These are phyloP conservation scores for Lasioglossum calceatum DNA, from an alignment of 2,888 invertebrate species.

Conservation along the genomic window DNA sequence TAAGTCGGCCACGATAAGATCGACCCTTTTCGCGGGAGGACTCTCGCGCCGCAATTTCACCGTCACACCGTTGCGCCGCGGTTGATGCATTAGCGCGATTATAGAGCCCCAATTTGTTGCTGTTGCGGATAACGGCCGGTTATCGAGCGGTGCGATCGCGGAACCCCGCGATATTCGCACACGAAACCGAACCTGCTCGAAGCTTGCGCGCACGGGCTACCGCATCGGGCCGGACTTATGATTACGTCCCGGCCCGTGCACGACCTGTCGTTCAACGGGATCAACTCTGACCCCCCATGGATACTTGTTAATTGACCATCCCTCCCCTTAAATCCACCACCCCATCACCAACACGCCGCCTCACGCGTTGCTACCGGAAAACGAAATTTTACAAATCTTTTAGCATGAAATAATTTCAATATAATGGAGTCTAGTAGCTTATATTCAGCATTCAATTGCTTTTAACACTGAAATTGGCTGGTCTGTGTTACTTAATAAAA, in stretches of 20 bases:
- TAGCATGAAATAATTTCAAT: too few species aligned
- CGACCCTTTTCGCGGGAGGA: conserved; percentile 72
- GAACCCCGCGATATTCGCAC: conserved; percentile 55
- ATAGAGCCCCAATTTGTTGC: conserved; percentile 80
- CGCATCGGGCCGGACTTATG: conserved; percentile 45
- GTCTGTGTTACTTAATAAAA: too few species aligned
- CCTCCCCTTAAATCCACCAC: background rate
- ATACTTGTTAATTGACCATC: background rate
- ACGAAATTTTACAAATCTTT: too few species aligned
- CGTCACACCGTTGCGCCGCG: conserved; percentile 77
- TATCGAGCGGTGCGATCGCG: conserved; percentile 75
- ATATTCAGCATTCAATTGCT: too few species aligned
- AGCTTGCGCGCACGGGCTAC: conserved; percentile 33
- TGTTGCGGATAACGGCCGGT: conserved; percentile 73
- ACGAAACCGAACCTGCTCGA: conserved; percentile 50
- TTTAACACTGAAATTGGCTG: too few species aligned
- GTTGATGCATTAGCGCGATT: conserved; percentile 82
- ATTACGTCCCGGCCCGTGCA: conserved; percentile 54
- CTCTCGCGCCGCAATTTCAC: conserved; percentile 77
- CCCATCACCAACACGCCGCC: background rate
- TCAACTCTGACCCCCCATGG: conserved; percentile 23
- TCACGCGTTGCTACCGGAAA: too few species aligned
- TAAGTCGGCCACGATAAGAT: conserved; percentile 51
- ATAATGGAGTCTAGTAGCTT: too few species aligned
- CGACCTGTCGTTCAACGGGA: conserved; percentile 57